Base-by-base conservation (phyloP, 2,113 vertebrate genomes). In the Trinectes maculatus region DNA sequence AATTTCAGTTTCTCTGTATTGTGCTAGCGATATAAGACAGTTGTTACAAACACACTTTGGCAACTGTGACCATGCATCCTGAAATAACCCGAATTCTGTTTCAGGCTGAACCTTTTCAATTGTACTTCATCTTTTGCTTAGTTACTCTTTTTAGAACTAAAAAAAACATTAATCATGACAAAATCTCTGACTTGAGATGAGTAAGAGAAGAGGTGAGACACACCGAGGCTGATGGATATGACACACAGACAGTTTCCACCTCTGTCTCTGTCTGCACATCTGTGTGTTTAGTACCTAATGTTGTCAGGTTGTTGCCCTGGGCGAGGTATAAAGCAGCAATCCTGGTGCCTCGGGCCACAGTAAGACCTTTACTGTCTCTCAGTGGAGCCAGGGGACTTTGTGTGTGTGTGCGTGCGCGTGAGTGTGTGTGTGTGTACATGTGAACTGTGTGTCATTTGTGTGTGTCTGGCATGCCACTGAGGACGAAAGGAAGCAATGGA, bases 251-350 rank as follows among this genome's bases (percentile, higher is more conserved):
- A 68, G 56, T 62, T 48, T 40, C 71, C 42, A 36, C 10, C 21
- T 25, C 18, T 68, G 62, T 63, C 22, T 62, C 53, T 37, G 9
- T 80, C 47, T 73, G 64, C 39, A 49, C 25, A 28, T 77, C 42
- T 68, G 53, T 77, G 66, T 82, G 82, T 85, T 82, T 70, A 60
- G 72, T 54, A 74, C 43, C 53, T 31, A 49, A 49, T 80, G 77
- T 78, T 84, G 84, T 85, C 85, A 89, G 85, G 58, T 85, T 78
- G 74, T 69, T 67, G 86, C 88, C 88, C 62, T 28, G 19, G 87
- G 87, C 85, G 16, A 74, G 74, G 87, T 88, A 88, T 90, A 89
- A 91, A 85, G 78, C 77, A 82, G 83, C 72, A 51, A 87, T 85
- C 61, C 78, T 65, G 63, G 60, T 36, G 89, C 90, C 90, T 71